Base-by-base conservation (phyloP, 2,113 vertebrate species). In the Corvus hawaiiensis region DNA sequence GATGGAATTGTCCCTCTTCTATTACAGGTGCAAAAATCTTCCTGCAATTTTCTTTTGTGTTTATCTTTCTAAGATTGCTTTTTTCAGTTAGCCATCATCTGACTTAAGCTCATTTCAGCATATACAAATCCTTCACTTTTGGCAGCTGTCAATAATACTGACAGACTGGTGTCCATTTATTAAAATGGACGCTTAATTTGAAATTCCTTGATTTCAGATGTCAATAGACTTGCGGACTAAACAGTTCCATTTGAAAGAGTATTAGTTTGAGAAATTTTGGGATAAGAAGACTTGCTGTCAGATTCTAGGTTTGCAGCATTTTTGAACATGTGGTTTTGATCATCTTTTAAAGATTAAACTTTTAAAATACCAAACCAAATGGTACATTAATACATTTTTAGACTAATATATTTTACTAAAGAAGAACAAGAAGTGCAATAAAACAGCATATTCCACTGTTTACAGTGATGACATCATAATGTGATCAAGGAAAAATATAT, bases 401-500 rank as follows among this genome's bases (percentile, higher is more conserved):
- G 33, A 39, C 4, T 28, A 44, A 18, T 56, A 6, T 32, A 14
- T 61, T 68, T 63, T 84, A 18, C 84, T 84, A 61, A 75, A 91
- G 35, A n/a, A 66, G 69, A 78, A 43, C 15, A 76, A 71, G 37
- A 84, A 61, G 28, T 56, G 41, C 37, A 68, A 21, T 67, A 43
- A 61, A 78, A 8, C 39, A 49, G 9, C 12, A 30, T 41, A 61
- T 67, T 58, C 14, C 23, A 35, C 6, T 76, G 2, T 41, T 76
- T 74, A 56, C 7, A 39, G 15, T 51, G 35, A n/a, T 61, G 71
- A 13, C 8, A 68, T 48, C 0, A 0, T 82, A 41, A 77, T 22
- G 17, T 2, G 2, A 64, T 41, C 20, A 56, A 49, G 41, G 41
- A 26, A 62, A 86, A 89, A 73, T 69, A 28, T 20, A 49, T 32